Evolutionary conservation across 2,797 vertebrate genomes (phyloP).

Genomic region (Podargus strigoides): DNA sequence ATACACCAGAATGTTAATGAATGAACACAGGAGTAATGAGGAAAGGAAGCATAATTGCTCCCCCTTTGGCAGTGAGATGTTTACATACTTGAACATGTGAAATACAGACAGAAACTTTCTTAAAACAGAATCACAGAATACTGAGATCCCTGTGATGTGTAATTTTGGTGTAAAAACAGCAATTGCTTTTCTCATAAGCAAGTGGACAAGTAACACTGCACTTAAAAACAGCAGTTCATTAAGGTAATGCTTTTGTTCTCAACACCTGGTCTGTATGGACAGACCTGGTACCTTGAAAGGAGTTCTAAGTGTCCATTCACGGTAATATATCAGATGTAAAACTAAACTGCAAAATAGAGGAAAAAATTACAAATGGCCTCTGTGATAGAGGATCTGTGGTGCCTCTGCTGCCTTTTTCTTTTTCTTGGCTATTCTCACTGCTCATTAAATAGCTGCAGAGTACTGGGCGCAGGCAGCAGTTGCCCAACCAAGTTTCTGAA

Average conservation of each 20-base stretch:
- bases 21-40: neutral
- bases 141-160: neutral
- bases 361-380: neutral
- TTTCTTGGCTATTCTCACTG: neutral
- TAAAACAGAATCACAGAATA: neutral
- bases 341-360: neutral
- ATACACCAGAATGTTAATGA: neutral
- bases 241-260: neutral
- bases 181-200: neutral
- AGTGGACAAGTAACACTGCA: neutral
- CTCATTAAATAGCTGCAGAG: neutral
- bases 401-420: neutral
- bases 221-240: neutral
- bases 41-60: neutral
- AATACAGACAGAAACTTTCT: neutral
- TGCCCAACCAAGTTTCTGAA: neutral
- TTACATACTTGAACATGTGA: neutral
- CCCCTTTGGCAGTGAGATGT: fast-evolving
- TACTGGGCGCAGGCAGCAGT: neutral
- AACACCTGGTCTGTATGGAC: neutral
- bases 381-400: neutral
- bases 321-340: neutral
- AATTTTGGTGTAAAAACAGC: neutral
- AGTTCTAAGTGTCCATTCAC: neutral
- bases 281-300: neutral